These are phyloP conservation scores for Patella depressa DNA, from an alignment of 2,888 invertebrate genomes.

Conservation along the genomic window DNA sequence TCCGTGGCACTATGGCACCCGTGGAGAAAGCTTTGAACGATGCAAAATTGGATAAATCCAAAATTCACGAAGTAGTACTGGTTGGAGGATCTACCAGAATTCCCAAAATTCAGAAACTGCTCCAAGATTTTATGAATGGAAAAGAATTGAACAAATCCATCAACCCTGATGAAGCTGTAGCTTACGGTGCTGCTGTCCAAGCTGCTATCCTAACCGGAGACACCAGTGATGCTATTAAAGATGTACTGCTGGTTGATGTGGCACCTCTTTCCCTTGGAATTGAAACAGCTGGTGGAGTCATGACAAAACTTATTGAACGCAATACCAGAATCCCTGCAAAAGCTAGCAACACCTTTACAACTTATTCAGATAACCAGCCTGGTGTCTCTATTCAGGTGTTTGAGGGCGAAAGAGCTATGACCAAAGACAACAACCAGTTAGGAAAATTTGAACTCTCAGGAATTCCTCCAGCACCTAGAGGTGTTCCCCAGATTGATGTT, in stretches of 20 bases:
- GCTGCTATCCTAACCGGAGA: slow-evolving; percentile 80
- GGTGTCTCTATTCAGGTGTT: slow-evolving; percentile 76
- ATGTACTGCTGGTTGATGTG: slow-evolving; percentile 83
- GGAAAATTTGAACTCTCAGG: slow-evolving; percentile 63
- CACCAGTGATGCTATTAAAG: slow-evolving; percentile 80
- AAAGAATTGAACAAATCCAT: slow-evolving; percentile 71
- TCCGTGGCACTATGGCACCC: slow-evolving; percentile 80
- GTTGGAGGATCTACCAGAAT: slow-evolving; percentile 77
- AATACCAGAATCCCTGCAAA: slow-evolving; percentile 68
- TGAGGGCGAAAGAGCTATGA: slow-evolving; percentile 95
- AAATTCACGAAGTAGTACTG: slow-evolving; percentile 84
- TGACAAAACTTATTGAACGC: slow-evolving; percentile 57
- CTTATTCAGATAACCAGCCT: slow-evolving; percentile 88
- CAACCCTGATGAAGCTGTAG: slow-evolving; percentile 97
- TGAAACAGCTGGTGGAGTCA: slow-evolving; percentile 75
- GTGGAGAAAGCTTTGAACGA: slow-evolving; percentile 85
- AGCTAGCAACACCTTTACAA: slow-evolving; percentile 78
- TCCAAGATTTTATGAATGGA: slow-evolving; percentile 63
- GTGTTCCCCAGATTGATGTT: slow-evolving; percentile 73
- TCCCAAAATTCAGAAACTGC: slow-evolving; percentile 65
- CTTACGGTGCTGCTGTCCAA: slow-evolving; percentile 74
- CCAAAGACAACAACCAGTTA: slow-evolving; percentile 86
- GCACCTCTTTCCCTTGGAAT: slow-evolving; percentile 71
- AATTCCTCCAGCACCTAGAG: slow-evolving; percentile 65
- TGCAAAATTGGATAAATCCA: slow-evolving; percentile 83